These are phyloP conservation scores for Syngnathoides biaculeatus DNA, from an alignment of 2,113 vertebrate genomes.

Conservation along the genomic window DNA sequence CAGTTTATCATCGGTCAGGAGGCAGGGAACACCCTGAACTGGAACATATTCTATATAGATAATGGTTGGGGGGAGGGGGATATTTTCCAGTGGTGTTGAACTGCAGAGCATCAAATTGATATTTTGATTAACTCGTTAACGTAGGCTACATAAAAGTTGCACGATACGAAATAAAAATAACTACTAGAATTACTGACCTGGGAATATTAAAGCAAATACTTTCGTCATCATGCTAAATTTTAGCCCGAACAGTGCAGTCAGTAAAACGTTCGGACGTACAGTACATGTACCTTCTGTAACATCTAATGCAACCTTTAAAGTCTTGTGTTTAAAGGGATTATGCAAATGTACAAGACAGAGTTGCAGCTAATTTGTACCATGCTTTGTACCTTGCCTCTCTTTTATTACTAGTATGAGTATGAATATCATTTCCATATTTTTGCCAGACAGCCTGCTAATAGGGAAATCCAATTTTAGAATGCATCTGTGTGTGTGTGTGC, in stretches of 20 bases:
- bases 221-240: no score
- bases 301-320: conserved; percentile 26
- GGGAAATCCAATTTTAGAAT: conserved; percentile 40
- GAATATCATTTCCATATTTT: conserved; percentile 63
- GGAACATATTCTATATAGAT: no score
- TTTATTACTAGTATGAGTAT: conserved; percentile 52
- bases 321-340: conserved; percentile 33
- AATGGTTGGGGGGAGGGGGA: no score
- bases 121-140: not conserved
- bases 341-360: conserved; percentile 35
- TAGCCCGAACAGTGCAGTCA: not conserved
- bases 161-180: not conserved
- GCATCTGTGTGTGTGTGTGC: not conserved
- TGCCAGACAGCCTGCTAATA: conserved; percentile 37
- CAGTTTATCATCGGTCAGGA: no score
- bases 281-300: not conserved
- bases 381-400: conserved; percentile 43
- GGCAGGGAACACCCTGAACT: no score
- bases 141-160: not conserved
- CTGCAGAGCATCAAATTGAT: no score
- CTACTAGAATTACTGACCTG: not conserved
- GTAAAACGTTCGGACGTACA: not conserved
- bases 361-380: conserved; percentile 44
- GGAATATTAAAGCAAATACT: not conserved
- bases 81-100: no score